Conservation (phyloP, 2,888 invertebrate species). For the Ptycholaimellus sp. region DNA sequence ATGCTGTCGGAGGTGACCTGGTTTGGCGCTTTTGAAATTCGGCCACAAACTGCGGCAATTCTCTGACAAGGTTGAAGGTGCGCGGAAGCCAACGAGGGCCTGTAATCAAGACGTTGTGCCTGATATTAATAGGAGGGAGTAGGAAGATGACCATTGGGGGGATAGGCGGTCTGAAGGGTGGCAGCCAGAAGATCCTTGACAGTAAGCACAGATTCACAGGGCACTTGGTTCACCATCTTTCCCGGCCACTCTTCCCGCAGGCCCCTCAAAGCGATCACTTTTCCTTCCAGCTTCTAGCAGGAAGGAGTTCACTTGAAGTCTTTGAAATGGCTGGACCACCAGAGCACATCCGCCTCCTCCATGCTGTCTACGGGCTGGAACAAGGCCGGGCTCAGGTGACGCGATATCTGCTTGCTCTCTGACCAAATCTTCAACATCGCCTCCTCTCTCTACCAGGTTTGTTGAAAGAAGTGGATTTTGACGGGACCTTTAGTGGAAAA, state of each 20-base stretch:
- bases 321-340: conserved; percentile 54
- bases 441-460: too few species aligned
- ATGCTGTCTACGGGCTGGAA: conserved; percentile 48
- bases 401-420: too few species aligned
- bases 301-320: conserved; percentile 39
- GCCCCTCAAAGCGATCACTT: too few species aligned
- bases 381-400: too few species aligned
- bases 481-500: too few species aligned
- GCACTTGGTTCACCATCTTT: conserved; percentile 67
- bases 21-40: conserved; percentile 49
- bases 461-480: too few species aligned
- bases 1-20: conserved; percentile 19
- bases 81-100: conserved; percentile 53
- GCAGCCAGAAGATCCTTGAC: conserved; percentile 56
- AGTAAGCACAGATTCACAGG: conserved; percentile 63
- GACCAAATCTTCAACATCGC: too few species aligned
- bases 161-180: conserved; percentile 8
- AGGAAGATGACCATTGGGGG: neutral
- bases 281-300: too few species aligned
- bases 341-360: conserved; percentile 56
- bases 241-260: conserved; percentile 39
- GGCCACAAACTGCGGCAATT: conserved; percentile 51
- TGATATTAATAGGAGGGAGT: conserved; percentile 1
- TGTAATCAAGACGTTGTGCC: neutral
- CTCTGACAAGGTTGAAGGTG: conserved; percentile 62